Evolutionary conservation across 2,888 invertebrate species (phyloP), one percentile per base, ranked within the genome.

Genomic region (Ormyrus pomaceus): DNA sequence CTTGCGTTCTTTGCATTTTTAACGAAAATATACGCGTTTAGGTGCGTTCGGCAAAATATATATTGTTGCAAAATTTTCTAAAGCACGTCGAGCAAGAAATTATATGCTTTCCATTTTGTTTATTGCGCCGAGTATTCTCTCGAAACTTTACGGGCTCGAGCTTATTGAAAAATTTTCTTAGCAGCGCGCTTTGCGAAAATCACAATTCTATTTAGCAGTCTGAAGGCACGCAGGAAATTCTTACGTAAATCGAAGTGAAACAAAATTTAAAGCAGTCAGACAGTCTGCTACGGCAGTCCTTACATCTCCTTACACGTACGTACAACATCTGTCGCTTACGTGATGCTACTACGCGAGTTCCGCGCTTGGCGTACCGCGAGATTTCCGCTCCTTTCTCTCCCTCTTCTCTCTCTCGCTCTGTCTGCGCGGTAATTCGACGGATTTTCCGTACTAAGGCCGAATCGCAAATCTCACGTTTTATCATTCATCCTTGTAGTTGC

Each of bases 401-500:
- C 45, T 34, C 61, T 34, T 13, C 13, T 53, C 19, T 13, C 66
- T 19, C 66, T n/a, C 5, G 6, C 5, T 9, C 51, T 51, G 8
- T 34, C 6, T n/a, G 19, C 5, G 50, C 56, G 69, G 69, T 69
- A 69, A 69, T 69, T 69, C 69, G 69, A 58, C 50, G 69, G 69
- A 69, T 69, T 58, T 69, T 51, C 69, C 58, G 55, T 48, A 48
- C 69, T 46, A 55, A 45, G 69, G 48, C 69, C 13, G 69, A 69
- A 69, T 56, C 69, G 69, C 69, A 56, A 69, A 46, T 69, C 56
- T 58, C n/a, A 10, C 69, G 55, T 46, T 69, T 69, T 69, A 69
- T 56, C 69, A 69, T 69, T 69, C 58, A 56, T 55, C 69, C 56
- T 46, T 58, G 69, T 46, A 56, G 56, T 45, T 48, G 55, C 58